Base-by-base conservation (phyloP, 2,113 vertebrate species). In the Cacatua alba region DNA sequence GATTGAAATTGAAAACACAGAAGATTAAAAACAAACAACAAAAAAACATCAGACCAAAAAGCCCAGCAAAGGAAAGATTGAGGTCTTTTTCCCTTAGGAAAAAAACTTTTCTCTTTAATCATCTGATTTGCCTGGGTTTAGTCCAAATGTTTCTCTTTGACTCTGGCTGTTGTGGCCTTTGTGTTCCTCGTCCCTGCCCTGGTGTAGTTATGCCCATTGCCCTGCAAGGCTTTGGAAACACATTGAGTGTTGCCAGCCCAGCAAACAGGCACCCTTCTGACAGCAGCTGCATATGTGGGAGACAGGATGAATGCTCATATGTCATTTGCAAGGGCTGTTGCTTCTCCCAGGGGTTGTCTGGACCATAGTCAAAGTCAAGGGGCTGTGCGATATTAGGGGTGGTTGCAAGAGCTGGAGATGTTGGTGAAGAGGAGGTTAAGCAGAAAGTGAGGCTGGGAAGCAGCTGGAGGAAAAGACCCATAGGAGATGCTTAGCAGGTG, bases 1-100 rank as follows among this genome's bases (percentile, higher is more conserved):
- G 44, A 92, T 79, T 92, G 96, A 92, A 95, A 86, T 41, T 86
- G 92, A 96, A 94, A 95, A 79, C 83, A 60, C 55, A 62, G 41
- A 84, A 96, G 95, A 96, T 74, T 93, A 90, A 85, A 82, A 95
- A 41, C 46, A 86, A 71, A 31, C 29, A 41, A 33, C 49, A 39
- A 31, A 60, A 60, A 25, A 33, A 31, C 11, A 23, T 19, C 20
- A 57, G 71, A 44, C 6, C n/a, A 49, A 86, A 90, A 78, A 68
- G 25, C 39, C 43, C 29, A 84, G 62, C 10, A 46, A 88, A 86
- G 84, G 46, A 53, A 92, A 91, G 60, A 94, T 95, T 51, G 64
- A 26, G 69, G 29, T 35, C 19, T 48, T 69, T 31, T 7, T 4
- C 17, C 44, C 24, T 57, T 59, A 44, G 53, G 70, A 37, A 78